phyloP scores from a whole-genome alignment of 2,113 vertebrate species.

The Formicarius rufipectus region DNA sequence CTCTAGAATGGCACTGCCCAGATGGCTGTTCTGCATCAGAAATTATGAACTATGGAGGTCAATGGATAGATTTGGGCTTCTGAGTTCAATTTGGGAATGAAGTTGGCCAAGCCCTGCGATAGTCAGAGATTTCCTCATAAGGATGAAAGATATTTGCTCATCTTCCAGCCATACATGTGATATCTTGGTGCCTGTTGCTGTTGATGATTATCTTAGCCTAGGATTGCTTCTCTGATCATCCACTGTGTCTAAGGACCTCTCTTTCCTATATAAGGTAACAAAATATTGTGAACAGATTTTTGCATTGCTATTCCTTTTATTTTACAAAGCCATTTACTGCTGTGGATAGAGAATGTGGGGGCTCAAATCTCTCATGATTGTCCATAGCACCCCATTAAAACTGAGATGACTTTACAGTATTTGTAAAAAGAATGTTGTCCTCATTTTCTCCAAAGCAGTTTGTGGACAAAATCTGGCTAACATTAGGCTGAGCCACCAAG shows the following conservation, averaged over 20 bases:
- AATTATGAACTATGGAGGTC: neutral
- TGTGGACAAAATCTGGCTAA: neutral
- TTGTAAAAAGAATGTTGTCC: neutral
- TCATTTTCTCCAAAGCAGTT: neutral
- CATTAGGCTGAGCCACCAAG: neutral
- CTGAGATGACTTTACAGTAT: neutral
- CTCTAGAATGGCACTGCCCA: neutral
- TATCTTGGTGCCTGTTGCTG: neutral
- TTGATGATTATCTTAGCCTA: neutral
- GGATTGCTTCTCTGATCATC: neutral
- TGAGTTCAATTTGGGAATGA: neutral
- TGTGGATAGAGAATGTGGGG: neutral
- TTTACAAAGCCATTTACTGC: neutral
- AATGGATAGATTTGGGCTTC: neutral
- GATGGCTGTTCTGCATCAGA: constrained; percentile 29
- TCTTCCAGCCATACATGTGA: neutral
- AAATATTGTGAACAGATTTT: neutral
- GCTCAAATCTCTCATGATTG: neutral
- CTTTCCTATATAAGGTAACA: neutral
- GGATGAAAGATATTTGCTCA: neutral
- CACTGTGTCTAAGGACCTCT: neutral
- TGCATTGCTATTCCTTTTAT: neutral
- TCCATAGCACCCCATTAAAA: neutral
- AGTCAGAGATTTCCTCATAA: neutral
- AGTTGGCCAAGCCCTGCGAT: neutral